A percentile compares a stretch with the other conserved stretches of the same genome.
Conservation (phyloP, 1,140 invertebrate genomes). For the Drosophila mauritiana region DNA sequence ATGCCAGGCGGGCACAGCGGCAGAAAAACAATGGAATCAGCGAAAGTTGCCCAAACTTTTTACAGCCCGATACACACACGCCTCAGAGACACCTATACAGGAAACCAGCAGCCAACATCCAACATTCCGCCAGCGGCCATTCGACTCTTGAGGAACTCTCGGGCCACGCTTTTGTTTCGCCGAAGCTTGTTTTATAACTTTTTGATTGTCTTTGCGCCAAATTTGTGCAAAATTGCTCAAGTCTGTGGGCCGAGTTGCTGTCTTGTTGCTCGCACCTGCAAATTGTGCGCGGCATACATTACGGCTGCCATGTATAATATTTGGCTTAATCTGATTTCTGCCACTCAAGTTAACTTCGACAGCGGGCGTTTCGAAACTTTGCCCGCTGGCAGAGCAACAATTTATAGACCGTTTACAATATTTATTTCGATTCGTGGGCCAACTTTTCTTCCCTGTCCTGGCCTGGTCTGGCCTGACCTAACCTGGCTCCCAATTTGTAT, state of each 20-base stretch:
- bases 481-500: not conserved
- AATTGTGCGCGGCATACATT: conserved; percentile 49
- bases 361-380: conserved; percentile 58
- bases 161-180: conserved; percentile 60
- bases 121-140: conserved; percentile 47
- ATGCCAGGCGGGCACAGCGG: conserved; percentile 25
- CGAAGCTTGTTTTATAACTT: conserved; percentile 82
- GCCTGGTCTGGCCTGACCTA: too few species aligned
- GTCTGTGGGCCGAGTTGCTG: conserved; percentile 31
- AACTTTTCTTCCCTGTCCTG: conserved; percentile 29
- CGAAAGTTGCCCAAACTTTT: conserved; percentile 73
- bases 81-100: conserved; percentile 32
- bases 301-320: conserved; percentile 71
- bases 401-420: conserved; percentile 72
- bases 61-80: conserved; percentile 76
- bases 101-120: conserved; percentile 21
- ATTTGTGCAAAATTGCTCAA: conserved; percentile 76
- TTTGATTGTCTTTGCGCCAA: conserved; percentile 82
- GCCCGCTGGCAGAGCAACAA: conserved; percentile 63
- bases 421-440: conserved; percentile 56
- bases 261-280: conserved; percentile 19
- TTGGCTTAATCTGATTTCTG: conserved; percentile 76
- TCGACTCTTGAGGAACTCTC: conserved; percentile 28
- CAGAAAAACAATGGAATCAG: conserved; percentile 40
- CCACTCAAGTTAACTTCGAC: conserved; percentile 70